Evolutionary conservation across 2,888 invertebrate genomes (phyloP).

Genomic region (Phortica okadai): DNA sequence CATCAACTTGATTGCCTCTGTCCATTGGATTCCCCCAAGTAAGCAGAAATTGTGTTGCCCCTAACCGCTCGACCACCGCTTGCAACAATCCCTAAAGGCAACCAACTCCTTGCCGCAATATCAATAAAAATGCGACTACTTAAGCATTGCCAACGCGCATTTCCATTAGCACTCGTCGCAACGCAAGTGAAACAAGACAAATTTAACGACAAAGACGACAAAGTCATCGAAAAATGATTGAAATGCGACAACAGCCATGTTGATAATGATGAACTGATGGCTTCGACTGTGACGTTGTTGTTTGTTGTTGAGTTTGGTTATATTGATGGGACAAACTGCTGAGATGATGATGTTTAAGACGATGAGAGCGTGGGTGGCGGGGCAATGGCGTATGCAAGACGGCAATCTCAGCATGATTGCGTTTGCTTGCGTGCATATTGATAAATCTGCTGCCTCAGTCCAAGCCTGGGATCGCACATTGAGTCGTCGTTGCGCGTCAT

Average conservation of each 20-base stretch:
- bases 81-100: not conserved
- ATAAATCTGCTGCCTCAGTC: not conserved
- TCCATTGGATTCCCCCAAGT: not conserved
- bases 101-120: not conserved
- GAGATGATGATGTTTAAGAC: not conserved
- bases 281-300: too few species aligned
- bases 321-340: not conserved
- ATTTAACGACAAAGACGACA: not conserved
- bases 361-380: not conserved
- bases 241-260: not conserved
- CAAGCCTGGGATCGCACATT: too few species aligned
- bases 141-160: slow-evolving; percentile 3
- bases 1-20: slow-evolving; percentile 5
- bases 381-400: not conserved
- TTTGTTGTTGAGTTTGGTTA: not conserved
- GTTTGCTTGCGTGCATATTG: not conserved
- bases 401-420: slow-evolving; percentile 2
- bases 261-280: not conserved
- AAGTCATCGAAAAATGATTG: slow-evolving; percentile 3
- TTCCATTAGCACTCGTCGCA: slow-evolving; percentile 5
- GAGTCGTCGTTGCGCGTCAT: too few species aligned
- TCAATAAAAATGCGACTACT: not conserved
- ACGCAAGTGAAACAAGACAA: not conserved
- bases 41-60: not conserved
- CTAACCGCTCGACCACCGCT: too few species aligned